Evolutionary conservation across 2,888 invertebrate species (phyloP), one percentile per base, ranked within the genome.

Genomic region (Orthosia incerta): DNA sequence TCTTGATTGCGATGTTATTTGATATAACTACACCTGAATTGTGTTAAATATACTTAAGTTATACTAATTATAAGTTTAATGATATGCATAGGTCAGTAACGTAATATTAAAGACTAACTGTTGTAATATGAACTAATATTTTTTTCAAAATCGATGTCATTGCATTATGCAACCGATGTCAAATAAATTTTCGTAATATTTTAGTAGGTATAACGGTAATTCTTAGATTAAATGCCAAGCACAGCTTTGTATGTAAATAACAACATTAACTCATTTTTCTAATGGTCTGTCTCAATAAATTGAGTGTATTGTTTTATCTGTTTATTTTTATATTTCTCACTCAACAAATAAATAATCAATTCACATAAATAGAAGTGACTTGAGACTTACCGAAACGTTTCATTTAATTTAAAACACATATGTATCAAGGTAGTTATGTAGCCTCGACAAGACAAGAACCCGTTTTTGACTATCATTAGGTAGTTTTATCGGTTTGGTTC

Each of bases 391-490:
- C 59, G 2, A 64, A 57, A 56, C 13, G 18, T 26, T 51, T 55
- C 18, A 59, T 20, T 59, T 48, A 12, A 67, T 56, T 64, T 56
- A 45, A 56, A 82, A 67, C 59, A 57, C 56, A 26, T 67, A 3
- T 20, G 48, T 51, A 69, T 65, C 68, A 48, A 70, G 20, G 48
- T 39, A 15, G 45, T 39, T 31, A 20, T 55, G 48, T 56, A 50
- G 59, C 39, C 55, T 71, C 46, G 26, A 11, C 39, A 26, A 55
- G n/a, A 75, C 46, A 23, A 55, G n/a, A 75, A 74, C 74, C 56
- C 7, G 75, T 77, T 84, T 74, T 63, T 50, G 46, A 55, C 55
- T 50, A 51, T n/a, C n/a, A 61, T 39, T 39, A 62, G 63, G 11
- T 65, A 39, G 60, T n/a, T 18, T 18, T 66, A 56, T 64, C 3